Evolutionary conservation across 2,113 vertebrate genomes (phyloP).

Genomic region (Falcunculus frontatus): DNA sequence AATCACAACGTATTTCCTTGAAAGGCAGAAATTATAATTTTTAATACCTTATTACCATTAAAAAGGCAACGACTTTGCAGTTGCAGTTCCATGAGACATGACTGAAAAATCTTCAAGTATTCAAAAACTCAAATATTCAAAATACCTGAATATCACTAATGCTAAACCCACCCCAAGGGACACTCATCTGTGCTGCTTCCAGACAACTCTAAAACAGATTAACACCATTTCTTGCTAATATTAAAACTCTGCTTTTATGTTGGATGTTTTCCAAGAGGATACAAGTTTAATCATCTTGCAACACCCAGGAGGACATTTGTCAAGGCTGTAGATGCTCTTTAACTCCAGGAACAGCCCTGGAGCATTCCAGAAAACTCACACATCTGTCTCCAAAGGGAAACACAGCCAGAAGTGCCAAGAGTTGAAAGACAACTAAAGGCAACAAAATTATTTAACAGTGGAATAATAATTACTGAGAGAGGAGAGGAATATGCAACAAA

Average conservation of each 20-base stretch:
- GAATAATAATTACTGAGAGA: background rate
- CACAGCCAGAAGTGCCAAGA: background rate
- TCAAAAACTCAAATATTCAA: background rate
- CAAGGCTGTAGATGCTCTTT: background rate
- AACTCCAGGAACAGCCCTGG: background rate
- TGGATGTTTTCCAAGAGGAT: background rate
- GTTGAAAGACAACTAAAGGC: background rate
- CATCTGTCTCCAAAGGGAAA: background rate
- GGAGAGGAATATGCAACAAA: background rate
- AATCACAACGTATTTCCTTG: background rate
- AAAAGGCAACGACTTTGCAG: background rate
- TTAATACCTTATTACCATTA: background rate
- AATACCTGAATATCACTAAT: background rate
- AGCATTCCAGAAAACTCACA: background rate
- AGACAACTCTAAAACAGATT: background rate
- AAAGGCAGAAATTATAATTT: background rate
- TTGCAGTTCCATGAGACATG: background rate
- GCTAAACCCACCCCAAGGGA: background rate
- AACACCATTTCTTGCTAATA: background rate
- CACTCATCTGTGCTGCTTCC: background rate
- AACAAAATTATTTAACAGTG: background rate
- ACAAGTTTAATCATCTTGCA: background rate
- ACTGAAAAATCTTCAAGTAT: background rate
- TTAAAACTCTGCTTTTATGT: background rate
- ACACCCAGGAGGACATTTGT: background rate